Evolutionary conservation across 1,140 invertebrate genomes (phyloP), one percentile per base, ranked within the genome.

Genomic region (Fopius arisanus): DNA sequence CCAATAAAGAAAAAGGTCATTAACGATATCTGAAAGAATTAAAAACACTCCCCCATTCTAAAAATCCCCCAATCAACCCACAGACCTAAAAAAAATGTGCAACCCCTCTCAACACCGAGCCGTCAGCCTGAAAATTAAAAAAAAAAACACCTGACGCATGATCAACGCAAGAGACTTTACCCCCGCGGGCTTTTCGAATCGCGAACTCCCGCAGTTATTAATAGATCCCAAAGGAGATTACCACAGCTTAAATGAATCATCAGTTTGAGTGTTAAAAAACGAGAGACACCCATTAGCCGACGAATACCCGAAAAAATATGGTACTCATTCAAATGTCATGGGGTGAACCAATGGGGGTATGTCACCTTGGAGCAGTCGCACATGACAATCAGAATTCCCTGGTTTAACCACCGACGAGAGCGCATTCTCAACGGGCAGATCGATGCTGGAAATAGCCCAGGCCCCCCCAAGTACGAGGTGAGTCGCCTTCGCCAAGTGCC

Each of bases 401-500:
- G 23, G 29, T 62, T 37, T 72, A 9, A 59, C 67, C 69, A 59
- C 73, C 48, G 7, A 14, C 33, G 51, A 41, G 19, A 23, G 81
- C 82, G 82, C 82, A 83, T 81, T 81, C 82, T 77, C 81, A 72
- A 78, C 75, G 78, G 77, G 79, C 74, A 78, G 82, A 84, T 84
- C 82, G 81, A 84, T 84, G 79, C 79, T 84, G 81, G 81, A 82
- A 84, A 84, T 82, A 81, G 81, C 80, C 79, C 78, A 80, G 79
- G 75, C 82, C 40, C 41, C 63, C 59, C 41, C 79, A 79, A 84
- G 85, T 84, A 83, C 83, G 84, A 86, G 82, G 83, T 84, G 83
- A 86, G 85, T 87, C 80, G 84, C 81, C 82, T 85, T 83, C 79
- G 82, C 79, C 86, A 83, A 81, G 81, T 80, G 81, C 31, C 81